Percentiles rank a stretch among this genome's conserved stretches.
These are phyloP conservation scores for Allygus modestus DNA, from an alignment of 2,888 invertebrate species.

Conservation along the genomic window DNA sequence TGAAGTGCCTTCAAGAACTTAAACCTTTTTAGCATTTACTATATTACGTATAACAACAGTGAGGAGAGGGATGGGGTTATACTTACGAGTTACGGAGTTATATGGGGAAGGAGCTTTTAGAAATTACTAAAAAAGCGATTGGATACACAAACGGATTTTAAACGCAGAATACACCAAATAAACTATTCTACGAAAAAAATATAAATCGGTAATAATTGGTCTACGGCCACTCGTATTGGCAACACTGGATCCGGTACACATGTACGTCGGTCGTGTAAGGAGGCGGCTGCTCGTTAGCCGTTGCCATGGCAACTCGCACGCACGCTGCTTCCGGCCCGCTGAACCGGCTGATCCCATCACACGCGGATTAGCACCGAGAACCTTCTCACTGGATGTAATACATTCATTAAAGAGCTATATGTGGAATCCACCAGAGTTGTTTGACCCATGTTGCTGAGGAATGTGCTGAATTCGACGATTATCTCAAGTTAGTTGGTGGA, in stretches of 20 bases:
- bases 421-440: background rate
- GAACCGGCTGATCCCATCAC: slow-evolving; percentile 15
- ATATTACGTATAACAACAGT: too few species aligned
- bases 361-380: background rate
- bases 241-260: background rate
- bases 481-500: background rate
- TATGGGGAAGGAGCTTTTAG: too few species aligned
- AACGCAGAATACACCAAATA: too few species aligned
- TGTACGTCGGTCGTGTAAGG: background rate
- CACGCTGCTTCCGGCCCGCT: slow-evolving; percentile 14
- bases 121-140: too few species aligned
- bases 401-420: slow-evolving; percentile 15
- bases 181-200: too few species aligned
- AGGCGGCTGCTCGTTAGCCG: slow-evolving; percentile 9
- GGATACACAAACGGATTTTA: too few species aligned
- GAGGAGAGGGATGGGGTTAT: too few species aligned
- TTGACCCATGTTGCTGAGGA: background rate
- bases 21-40: too few species aligned
- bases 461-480: background rate
- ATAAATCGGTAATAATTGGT: too few species aligned
- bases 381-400: background rate
- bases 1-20: too few species aligned
- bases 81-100: too few species aligned
- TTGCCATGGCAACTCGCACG: slow-evolving; percentile 8
- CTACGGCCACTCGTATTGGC: too few species aligned